Percentiles rank a stretch among this genome's conserved stretches.
These are phyloP conservation scores for Eurytemora carolleeae DNA, from an alignment of 1,140 invertebrate genomes.

Conservation along the genomic window DNA sequence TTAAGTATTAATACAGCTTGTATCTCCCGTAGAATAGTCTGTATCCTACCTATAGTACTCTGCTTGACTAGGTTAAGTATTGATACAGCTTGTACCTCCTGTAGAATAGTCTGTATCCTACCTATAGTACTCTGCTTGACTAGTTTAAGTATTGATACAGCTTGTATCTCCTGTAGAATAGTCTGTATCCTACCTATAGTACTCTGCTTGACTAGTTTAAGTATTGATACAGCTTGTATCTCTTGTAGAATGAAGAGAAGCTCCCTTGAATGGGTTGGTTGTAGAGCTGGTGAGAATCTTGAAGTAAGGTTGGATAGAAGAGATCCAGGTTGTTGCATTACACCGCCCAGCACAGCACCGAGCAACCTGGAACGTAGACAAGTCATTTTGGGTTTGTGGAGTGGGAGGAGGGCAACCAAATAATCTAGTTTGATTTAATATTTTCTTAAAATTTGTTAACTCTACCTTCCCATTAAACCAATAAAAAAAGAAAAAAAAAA, in stretches of 20 bases:
- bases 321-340: constrained; percentile 37
- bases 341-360: constrained; percentile 38
- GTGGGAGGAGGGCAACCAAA: too few species aligned
- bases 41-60: neutral
- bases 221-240: constrained; percentile 24
- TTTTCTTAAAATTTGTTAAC: too few species aligned
- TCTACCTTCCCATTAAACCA: too few species aligned
- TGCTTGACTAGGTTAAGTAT: neutral
- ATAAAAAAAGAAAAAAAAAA: too few species aligned
- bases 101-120: neutral
- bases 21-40: neutral
- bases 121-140: neutral
- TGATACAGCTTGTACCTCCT: neutral
- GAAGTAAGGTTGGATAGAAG: constrained; percentile 18
- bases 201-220: neutral
- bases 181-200: neutral
- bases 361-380: constrained; percentile 39
- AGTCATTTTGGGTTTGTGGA: too few species aligned
- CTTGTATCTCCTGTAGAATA: neutral
- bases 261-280: constrained; percentile 25
- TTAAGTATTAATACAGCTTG: too few species aligned
- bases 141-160: neutral
- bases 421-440: too few species aligned
- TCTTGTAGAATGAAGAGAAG: constrained; percentile 28
- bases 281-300: constrained; percentile 22